Evolutionary conservation across 2,888 invertebrate species (phyloP).

Genomic region (Mesorhabditis sp.): DNA sequence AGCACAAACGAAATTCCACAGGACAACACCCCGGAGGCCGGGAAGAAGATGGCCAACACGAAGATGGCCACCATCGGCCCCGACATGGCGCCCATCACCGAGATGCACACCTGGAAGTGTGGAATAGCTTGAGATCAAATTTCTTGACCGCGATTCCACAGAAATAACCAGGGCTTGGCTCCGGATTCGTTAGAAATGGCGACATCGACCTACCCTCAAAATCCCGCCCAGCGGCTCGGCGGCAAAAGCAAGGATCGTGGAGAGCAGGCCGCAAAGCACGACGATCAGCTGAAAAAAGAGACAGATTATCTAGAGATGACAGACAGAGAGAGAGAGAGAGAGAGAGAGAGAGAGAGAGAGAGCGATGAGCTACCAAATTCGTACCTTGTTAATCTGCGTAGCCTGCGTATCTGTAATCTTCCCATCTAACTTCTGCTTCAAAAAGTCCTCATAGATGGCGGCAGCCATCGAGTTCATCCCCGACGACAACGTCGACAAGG

Average conservation of each 20-base stretch:
- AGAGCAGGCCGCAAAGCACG: conserved; percentile 27
- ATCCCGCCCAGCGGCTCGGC: conserved; percentile 47
- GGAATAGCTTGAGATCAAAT: neutral
- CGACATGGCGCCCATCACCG: conserved; percentile 48
- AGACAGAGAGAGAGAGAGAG: neutral
- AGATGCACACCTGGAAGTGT: conserved; percentile 34
- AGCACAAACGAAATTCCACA: conserved; percentile 42
- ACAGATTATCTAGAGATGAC: neutral
- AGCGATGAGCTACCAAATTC: neutral
- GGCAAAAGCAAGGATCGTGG: conserved; percentile 38
- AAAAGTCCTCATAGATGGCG: conserved; percentile 51
- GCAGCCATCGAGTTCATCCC: conserved; percentile 52
- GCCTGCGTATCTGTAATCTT: conserved; percentile 33
- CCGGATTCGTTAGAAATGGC: too few species aligned
- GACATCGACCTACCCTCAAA: conserved; percentile 23
- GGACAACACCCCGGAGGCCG: conserved; percentile 36
- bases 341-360: neutral
- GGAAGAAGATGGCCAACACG: conserved; percentile 46
- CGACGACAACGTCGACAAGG: conserved; percentile 49
- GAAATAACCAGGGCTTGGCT: too few species aligned
- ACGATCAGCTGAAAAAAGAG: conserved; percentile 24
- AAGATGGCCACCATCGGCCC: conserved; percentile 50
- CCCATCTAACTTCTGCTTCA: conserved; percentile 34
- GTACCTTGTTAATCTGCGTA: conserved; percentile 29
- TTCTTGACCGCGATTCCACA: neutral